These are phyloP conservation scores for Elaphurus davidianus DNA, from an alignment of 2,113 vertebrate genomes.

Conservation along the genomic window DNA sequence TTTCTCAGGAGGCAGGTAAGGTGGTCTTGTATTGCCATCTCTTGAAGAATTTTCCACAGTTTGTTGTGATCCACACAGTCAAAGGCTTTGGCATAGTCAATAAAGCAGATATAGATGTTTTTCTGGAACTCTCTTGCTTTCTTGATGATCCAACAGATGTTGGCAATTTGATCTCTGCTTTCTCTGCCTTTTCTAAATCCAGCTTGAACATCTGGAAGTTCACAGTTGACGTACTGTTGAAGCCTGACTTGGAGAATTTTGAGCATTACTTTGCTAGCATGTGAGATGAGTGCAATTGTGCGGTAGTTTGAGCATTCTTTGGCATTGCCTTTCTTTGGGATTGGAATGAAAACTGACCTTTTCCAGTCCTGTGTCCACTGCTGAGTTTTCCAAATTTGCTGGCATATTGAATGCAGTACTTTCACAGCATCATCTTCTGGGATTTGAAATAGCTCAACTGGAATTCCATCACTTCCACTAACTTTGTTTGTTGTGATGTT, in stretches of 20 bases:
- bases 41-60: not conserved
- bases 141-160: not conserved
- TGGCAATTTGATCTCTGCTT: not conserved
- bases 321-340: not conserved
- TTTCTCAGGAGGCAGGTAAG: not conserved
- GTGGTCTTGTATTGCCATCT: not conserved
- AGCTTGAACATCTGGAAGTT: not conserved
- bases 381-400: not conserved
- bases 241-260: not conserved
- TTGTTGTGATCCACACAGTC: not conserved
- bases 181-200: not conserved
- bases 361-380: not conserved
- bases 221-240: rapidly evolving
- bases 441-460: not conserved
- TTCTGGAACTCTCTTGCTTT: not conserved
- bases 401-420: not conserved
- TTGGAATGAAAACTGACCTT: not conserved
- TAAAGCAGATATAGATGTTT: not conserved
- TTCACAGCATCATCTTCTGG: not conserved
- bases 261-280: not conserved
- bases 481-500: not conserved
- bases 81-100: not conserved
- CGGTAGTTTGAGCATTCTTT: not conserved
- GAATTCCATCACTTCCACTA: not conserved
- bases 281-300: not conserved